Conservation (phyloP, 2,113 vertebrate genomes). For the Stomatorhinus ivindoensis region DNA sequence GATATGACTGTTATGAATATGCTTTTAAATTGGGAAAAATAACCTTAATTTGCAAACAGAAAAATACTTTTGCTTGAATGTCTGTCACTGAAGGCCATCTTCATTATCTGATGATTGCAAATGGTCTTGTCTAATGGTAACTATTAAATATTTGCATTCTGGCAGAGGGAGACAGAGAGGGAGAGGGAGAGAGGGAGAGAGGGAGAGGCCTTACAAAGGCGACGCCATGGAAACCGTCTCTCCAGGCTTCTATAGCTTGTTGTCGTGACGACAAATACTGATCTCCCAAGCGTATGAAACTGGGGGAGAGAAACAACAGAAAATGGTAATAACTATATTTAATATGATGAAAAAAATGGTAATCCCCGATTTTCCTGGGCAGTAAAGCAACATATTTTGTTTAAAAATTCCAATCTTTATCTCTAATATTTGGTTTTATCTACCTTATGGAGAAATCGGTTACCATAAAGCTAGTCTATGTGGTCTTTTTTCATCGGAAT, state of each 20-base stretch:
- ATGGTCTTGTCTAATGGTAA: conserved; percentile 4
- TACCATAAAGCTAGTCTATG: not conserved
- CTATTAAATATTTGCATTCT: conserved; percentile 10
- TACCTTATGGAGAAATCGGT: not conserved
- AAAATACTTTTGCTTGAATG: conserved; percentile 34
- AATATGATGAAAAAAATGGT: not conserved
- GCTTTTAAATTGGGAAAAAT: conserved; percentile 33
- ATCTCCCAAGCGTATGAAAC: not conserved
- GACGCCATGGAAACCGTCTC: conserved; percentile 29
- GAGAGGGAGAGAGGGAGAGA: not conserved
- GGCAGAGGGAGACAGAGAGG: not conserved
- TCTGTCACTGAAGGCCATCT: conserved; percentile 6
- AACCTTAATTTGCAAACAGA: conserved; percentile 38
- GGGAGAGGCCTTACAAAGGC: not conserved
- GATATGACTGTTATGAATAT: conserved; percentile 24
- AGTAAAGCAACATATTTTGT: not conserved
- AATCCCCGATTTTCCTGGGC: not conserved
- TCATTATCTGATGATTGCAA: conserved; percentile 25
- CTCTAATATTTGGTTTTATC: not conserved
- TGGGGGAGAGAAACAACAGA: not conserved
- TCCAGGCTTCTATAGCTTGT: not conserved
- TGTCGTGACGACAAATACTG: not conserved
- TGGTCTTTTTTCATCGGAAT: not conserved
- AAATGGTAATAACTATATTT: conserved; percentile 7
- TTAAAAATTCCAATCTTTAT: not conserved